Base-by-base conservation (phyloP, 2,113 vertebrate species). In the Periophthalmus modestus region DNA sequence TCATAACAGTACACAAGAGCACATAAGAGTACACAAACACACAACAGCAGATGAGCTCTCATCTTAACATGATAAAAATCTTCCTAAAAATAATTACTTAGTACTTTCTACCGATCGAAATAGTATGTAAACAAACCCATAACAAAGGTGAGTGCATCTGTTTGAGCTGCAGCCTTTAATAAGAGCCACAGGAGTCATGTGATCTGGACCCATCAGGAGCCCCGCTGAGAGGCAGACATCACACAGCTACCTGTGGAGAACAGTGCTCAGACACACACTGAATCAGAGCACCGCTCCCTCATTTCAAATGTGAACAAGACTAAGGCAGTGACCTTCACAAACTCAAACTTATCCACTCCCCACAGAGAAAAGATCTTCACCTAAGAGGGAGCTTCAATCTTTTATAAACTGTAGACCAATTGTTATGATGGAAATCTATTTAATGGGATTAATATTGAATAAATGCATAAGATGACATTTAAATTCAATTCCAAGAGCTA, bases 121-220 rank as follows among this genome's bases (percentile, higher is more conserved):
- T n/a, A n/a, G 28, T 43, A 23, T 63, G 72, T 77, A 73, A 33
- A 68, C 66, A 79, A 55, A 63, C 68, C 28, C 59, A 10, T 15
- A 74, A 67, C 24, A 58, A 67, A 89, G 71, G 54, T 0, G 39
- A 82, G 68, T 11, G 52, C 5, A 7, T 74, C 57, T 70, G 74
- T 84, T 85, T 86, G 78, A 88, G 85, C 75, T 67, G 68, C 78
- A 78, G 77, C 76, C 78, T 87, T 84, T 86, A 83, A 88, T 85
- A 81, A 52, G 65, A 82, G 84, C 82, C 69, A 70, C 80, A 73
- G 83, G 78, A 66, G 71, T 46, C 50, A 50, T 87, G 82, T 78
- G 77, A 85, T 85, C 74, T 73, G 62, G 67, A 57, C 48, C 75
- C 75, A 43, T 12, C 2, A 85, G 80, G 78, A 75, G 71, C 47